Base-by-base conservation (phyloP, 2,113 vertebrate species). In the Cavia aperea region DNA sequence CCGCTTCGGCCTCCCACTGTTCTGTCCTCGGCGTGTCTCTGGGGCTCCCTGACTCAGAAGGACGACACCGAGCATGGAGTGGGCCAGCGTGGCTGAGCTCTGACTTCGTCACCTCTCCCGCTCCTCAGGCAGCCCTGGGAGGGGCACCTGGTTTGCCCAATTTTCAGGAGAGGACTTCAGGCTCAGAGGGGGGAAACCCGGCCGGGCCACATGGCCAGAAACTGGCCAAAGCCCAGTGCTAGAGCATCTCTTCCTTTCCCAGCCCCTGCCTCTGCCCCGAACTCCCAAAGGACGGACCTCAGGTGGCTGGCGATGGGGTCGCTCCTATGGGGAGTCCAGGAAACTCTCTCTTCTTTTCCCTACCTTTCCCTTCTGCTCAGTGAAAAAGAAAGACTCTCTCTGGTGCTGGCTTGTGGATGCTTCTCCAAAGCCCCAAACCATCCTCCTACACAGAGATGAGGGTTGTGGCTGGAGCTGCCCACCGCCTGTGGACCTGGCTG, bases 371-470 rank as follows among this genome's bases (percentile, higher is more conserved):
- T 23, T 16, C 85, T 46, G 9, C 62, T 73, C 79, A 11, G 46
- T 43, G 49, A 56, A 54, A 60, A 86, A 81, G n/a, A 33, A 60
- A n/a, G 31, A 33, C 7, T 43, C 58, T 33, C 29, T 73, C 56
- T 56, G 79, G 66, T 4, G 2, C 31, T 62, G 15, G 65, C 75
- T 78, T 54, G 49, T 51, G 36, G 36, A 23, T 0, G 0, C 19
- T 72, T 75, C 63, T 16, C 13, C 51, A 21, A 56, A 43, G 5
- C 31, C n/a, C 21, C 88, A 58, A 63, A 58, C 4, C 1, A 1
- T 70, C 21, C 43, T 85, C 46, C 23, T 7, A 79, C 54, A 62
- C 31, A 58, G 31, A 86, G 63, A 60, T 5, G 56, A 31, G 5
- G 43, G 21, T 9, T 36, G 39, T 11, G 73, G n/a, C 65, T 73